Evolutionary conservation across 2,797 vertebrate species (phyloP), one percentile per base, ranked within the genome.

Genomic region (Leucoraja ocellata): DNA sequence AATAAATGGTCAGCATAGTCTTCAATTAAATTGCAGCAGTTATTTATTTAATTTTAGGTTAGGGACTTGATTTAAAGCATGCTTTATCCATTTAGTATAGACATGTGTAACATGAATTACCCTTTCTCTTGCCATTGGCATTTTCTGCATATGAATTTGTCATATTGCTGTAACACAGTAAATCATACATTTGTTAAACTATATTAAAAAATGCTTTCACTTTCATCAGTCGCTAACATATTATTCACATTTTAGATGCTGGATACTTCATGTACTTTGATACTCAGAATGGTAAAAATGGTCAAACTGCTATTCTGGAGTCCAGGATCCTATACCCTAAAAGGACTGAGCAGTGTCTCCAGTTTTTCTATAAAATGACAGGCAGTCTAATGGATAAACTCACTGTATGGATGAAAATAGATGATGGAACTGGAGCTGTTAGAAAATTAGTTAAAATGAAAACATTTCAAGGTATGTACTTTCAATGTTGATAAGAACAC

Each of bases 301-400:
- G 94, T 2, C 95, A 97, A 73, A 96, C 96, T 0, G 98, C 98
- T 28, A 10, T 99, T 83, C 95, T 99, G 18, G 97, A 98, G 94
- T 98, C 98, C 0, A 95, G 98, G 92, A 97, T 97, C 93, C 97
- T 99, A 28, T 98, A 98, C 93, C 98, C 98, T 1, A 98, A 96
- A 95, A 97, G 97, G 94, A 96, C 96, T 79, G 91, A 97, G 65
- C 98, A 98, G 94, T 99, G 98, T 94, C 96, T 99, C 92, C 98
- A 99, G 95, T 98, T 99, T 95, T 99, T 98, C 96, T 99, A 98
- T 25, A 98, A 96, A 95, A 98, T 97, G 96, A 97, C 97, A 0
- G 98, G 98, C 92, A 97, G 95, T 90, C 25, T 84, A 94, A 94
- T 94, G 32, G 98, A 99, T 95, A 97, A 95, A 77, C 96, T 99